phyloP scores from a whole-genome alignment of 1,140 invertebrate species.

The Sitobion miscanthi region DNA sequence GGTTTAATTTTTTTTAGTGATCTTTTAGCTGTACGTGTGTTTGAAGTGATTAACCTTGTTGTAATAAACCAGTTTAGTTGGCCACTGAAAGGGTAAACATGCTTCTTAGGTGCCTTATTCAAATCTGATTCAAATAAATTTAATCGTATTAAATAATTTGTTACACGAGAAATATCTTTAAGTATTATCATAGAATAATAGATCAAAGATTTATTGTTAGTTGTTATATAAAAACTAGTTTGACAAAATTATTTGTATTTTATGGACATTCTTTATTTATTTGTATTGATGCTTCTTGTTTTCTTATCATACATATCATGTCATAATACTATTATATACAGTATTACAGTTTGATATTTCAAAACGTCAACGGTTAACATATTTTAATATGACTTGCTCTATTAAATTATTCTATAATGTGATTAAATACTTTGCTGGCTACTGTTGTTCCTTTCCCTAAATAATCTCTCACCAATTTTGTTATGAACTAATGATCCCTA shows the following conservation, averaged over 20 bases:
- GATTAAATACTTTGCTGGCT: not conserved
- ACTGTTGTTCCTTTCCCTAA: not conserved
- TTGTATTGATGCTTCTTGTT: not conserved
- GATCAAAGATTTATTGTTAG: not conserved
- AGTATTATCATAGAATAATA: slow-evolving; percentile 14
- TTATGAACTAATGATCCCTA: not conserved
- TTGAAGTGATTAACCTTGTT: slow-evolving; percentile 50
- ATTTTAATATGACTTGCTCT: not conserved
- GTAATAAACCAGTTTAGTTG: slow-evolving; percentile 46
- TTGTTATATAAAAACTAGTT: not conserved
- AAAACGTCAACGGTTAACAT: not conserved
- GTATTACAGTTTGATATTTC: not conserved
- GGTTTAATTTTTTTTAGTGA: slow-evolving; percentile 37
- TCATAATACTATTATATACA: not conserved
- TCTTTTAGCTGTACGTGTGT: slow-evolving; percentile 22
- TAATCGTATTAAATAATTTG: slow-evolving; percentile 29
- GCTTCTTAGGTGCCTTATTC: slow-evolving; percentile 16
- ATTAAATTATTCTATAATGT: not conserved
- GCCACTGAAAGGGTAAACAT: slow-evolving; percentile 33
- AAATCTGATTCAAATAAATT: slow-evolving; percentile 30
- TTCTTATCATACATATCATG: not conserved
- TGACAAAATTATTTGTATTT: slow-evolving; percentile 15
- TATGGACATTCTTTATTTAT: not conserved
- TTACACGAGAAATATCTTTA: slow-evolving; percentile 10
- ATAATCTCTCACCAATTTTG: not conserved